phyloP scores from a whole-genome alignment of 1,140 invertebrate species.

The Drosophila kohkoa region DNA sequence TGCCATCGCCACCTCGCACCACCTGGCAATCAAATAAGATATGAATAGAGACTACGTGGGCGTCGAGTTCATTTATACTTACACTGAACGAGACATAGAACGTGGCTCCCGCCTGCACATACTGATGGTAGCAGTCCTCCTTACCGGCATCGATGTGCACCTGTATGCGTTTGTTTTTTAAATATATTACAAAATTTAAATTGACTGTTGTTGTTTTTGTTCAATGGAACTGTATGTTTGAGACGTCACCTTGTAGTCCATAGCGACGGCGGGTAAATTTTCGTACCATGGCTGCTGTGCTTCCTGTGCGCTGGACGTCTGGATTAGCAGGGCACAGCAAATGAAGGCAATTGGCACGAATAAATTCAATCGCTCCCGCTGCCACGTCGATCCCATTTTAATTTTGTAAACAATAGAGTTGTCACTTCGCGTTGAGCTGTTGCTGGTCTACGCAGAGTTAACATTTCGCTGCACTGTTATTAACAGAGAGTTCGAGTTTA shows the following conservation, averaged over 20 bases:
- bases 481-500: slow-evolving; percentile 6
- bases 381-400: slow-evolving; percentile 84
- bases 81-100: slow-evolving; percentile 97
- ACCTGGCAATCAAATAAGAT: slow-evolving; percentile 86
- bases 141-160: slow-evolving; percentile 96
- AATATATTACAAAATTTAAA: not conserved
- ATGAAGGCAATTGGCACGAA: slow-evolving; percentile 54
- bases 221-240: not conserved
- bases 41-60: slow-evolving; percentile 11
- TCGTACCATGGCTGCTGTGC: slow-evolving; percentile 89
- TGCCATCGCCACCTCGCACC: slow-evolving; percentile 95
- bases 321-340: slow-evolving; percentile 52
- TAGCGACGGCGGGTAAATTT: slow-evolving; percentile 93
- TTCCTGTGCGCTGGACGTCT: slow-evolving; percentile 59
- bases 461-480: slow-evolving; percentile 16
- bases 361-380: slow-evolving; percentile 59
- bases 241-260: slow-evolving; percentile 92
- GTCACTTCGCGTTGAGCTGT: slow-evolving; percentile 16
- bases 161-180: slow-evolving; percentile 28
- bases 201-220: slow-evolving; percentile 31
- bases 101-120: slow-evolving; percentile 95
- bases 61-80: slow-evolving; percentile 56
- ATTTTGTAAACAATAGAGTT: slow-evolving; percentile 61
- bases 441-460: not conserved
- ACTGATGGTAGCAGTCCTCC: slow-evolving; percentile 98